Percentiles rank a stretch among this genome's conserved stretches.
phyloP scores from a whole-genome alignment of 2,113 vertebrate species.

The Muntiacus muntjak region DNA sequence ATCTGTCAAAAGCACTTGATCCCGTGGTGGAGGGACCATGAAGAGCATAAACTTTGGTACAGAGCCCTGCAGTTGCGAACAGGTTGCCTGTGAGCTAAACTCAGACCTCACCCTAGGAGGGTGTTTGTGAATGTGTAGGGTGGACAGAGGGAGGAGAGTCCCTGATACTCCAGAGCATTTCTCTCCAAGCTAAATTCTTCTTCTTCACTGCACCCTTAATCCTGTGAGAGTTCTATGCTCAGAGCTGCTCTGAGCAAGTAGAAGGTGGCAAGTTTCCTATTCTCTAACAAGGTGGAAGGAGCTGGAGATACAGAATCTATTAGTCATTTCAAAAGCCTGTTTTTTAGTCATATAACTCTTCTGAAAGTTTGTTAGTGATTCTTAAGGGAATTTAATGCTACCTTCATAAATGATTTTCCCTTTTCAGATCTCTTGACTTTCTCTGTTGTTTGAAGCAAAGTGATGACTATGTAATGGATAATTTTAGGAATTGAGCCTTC shows the following conservation, averaged over 20 bases:
- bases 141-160: no score
- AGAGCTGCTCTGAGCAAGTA: neutral
- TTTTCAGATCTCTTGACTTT: slow-evolving; percentile 26
- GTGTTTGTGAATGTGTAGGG: neutral
- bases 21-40: neutral
- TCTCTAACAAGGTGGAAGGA: neutral
- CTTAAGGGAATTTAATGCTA: slow-evolving; percentile 31
- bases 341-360: neutral
- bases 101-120: neutral
- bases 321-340: neutral
- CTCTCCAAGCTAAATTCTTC: neutral
- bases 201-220: neutral
- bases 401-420: slow-evolving; percentile 31
- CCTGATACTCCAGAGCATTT: neutral
- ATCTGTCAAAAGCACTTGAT: neutral
- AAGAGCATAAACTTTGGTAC: neutral
- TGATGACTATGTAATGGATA: neutral
- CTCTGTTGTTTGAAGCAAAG: neutral
- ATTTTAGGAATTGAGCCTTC: slow-evolving; percentile 4
- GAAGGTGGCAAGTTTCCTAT: neutral
- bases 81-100: neutral
- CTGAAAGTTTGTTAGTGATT: neutral
- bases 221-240: neutral
- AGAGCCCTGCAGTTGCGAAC: neutral
- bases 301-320: neutral